A percentile compares a stretch with the other conserved stretches of the same genome.
Evolutionary conservation across 2,113 vertebrate species (phyloP).

Genomic region (Poeciliopsis turrubarensis): DNA sequence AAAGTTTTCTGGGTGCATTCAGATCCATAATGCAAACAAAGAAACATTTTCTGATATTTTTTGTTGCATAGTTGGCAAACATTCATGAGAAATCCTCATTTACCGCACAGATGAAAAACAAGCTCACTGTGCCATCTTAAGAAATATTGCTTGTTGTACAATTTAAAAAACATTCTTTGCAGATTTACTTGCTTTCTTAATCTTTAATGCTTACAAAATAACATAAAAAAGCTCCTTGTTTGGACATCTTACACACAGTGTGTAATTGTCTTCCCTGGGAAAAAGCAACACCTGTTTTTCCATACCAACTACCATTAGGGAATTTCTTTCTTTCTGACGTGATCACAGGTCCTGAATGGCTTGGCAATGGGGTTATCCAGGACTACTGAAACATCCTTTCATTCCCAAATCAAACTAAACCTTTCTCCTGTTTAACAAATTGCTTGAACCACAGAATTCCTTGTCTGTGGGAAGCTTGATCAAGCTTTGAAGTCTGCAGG

Average conservation of each 20-base stretch:
- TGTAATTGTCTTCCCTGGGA: constrained; percentile 42
- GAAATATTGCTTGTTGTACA: neutral
- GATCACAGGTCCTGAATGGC: constrained; percentile 53
- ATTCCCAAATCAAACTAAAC: constrained; percentile 73
- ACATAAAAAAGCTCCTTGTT: neutral
- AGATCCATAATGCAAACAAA: constrained; percentile 39
- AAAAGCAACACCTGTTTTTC: constrained; percentile 37
- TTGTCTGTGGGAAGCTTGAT: constrained; percentile 74
- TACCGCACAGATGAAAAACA: neutral
- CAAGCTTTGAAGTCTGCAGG: constrained; percentile 79
- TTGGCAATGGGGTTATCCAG: constrained; percentile 62
- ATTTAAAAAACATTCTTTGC: neutral
- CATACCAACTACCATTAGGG: constrained; percentile 31
- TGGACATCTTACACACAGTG: constrained; percentile 10
- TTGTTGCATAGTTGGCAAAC: constrained; percentile 35
- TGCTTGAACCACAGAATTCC: constrained; percentile 71
- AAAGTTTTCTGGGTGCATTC: constrained; percentile 59
- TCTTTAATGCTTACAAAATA: neutral
- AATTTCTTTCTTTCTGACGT: constrained; percentile 8
- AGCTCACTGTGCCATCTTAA: neutral
- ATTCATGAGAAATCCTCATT: constrained; percentile 1
- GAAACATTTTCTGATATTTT: constrained; percentile 61
- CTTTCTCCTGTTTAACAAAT: constrained; percentile 79
- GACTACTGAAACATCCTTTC: constrained; percentile 67
- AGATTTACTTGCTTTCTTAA: neutral